Conservation (phyloP, 2,888 invertebrate species). For the Synanthedon vespiformis region DNA sequence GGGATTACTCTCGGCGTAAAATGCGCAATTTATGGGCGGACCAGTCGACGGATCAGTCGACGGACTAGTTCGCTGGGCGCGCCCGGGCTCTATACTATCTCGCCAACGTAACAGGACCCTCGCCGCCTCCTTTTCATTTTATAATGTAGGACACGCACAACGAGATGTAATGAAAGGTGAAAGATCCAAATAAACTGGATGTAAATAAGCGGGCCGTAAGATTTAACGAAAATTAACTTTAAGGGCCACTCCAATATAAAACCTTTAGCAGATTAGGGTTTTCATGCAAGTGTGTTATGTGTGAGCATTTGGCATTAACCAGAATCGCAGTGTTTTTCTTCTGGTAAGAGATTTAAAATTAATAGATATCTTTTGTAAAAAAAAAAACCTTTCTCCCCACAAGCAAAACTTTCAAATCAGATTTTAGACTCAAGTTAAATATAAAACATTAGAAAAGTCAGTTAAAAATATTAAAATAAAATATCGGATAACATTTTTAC, state of each 20-base stretch:
- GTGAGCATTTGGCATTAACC: conserved; percentile 18
- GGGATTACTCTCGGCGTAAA: conserved; percentile 33
- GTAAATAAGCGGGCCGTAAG: conserved; percentile 43
- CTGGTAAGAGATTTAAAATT: too few species aligned
- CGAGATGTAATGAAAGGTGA: conserved; percentile 10
- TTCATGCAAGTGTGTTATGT: conserved; percentile 30
- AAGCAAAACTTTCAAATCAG: too few species aligned
- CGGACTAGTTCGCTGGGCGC: conserved; percentile 21
- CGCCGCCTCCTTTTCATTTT: conserved; percentile 14
- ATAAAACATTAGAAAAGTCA: too few species aligned
- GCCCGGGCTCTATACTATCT: conserved; percentile 23
- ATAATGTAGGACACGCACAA: conserved; percentile 8
- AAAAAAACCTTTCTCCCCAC: too few species aligned
- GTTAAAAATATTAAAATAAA: too few species aligned
- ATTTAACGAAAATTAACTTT: conserved; percentile 67
- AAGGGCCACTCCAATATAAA: conserved; percentile 55
- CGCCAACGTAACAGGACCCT: conserved; percentile 26
- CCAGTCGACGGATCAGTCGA: conserved; percentile 23
- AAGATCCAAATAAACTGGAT: conserved; percentile 19
- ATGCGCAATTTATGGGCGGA: conserved; percentile 26
- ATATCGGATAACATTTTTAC: too few species aligned
- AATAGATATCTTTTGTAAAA: too few species aligned
- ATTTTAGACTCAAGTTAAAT: conserved; percentile 10
- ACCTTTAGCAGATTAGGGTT: conserved; percentile 54
- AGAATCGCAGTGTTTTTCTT: too few species aligned